These are phyloP conservation scores for Eupithecia subfuscata DNA, from an alignment of 2,888 invertebrate genomes.

Conservation along the genomic window DNA sequence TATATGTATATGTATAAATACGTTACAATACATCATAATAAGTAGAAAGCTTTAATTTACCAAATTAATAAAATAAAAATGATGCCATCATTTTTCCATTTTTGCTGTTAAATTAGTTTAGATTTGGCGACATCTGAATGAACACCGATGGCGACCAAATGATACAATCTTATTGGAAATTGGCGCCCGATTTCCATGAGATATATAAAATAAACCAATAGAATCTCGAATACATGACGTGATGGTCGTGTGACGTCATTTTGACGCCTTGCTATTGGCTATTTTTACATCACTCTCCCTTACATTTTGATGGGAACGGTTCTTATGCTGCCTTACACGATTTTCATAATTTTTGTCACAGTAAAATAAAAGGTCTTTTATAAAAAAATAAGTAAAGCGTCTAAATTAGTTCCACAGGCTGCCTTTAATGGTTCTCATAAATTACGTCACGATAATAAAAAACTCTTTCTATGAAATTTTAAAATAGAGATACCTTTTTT, in stretches of 20 bases:
- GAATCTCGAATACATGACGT: background rate
- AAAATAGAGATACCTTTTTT: background rate
- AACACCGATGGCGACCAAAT: background rate
- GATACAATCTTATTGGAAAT: background rate
- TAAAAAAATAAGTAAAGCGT: background rate
- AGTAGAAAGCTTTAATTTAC: background rate
- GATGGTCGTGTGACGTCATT: background rate
- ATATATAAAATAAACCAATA: background rate
- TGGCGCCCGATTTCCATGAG: background rate
- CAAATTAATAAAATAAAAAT: background rate
- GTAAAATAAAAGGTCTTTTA: background rate
- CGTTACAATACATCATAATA: background rate
- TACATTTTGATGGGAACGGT: background rate
- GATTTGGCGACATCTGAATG: no score
- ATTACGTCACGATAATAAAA: background rate
- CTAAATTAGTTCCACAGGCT: background rate
- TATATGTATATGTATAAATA: background rate
- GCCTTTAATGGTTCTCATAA: background rate
- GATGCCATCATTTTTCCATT: no score
- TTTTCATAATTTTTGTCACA: background rate
- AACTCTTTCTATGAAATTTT: background rate
- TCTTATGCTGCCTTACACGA: background rate
- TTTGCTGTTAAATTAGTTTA: no score
- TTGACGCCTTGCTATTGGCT: conserved; percentile 4
- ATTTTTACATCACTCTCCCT: background rate